phyloP scores from a whole-genome alignment of 2,888 invertebrate genomes.

The Ferdinandea cuprea region DNA sequence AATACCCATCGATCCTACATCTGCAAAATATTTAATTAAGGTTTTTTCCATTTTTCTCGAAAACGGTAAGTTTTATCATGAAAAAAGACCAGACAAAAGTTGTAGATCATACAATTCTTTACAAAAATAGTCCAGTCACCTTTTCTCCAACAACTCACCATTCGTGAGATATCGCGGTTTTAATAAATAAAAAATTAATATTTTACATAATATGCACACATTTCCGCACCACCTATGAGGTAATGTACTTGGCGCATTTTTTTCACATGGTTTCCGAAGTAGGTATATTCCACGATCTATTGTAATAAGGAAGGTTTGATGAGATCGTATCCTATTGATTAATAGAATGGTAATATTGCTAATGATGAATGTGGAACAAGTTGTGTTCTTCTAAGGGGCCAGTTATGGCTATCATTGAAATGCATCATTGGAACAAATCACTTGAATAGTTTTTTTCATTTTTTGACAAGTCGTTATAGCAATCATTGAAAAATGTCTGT shows the following conservation, averaged over 20 bases:
- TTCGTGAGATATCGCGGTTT: conserved; percentile 2
- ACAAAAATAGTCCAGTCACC: background rate
- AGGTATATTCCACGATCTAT: conserved; percentile 3
- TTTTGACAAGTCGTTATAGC: no score
- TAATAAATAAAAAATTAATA: background rate
- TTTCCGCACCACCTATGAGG: no score
- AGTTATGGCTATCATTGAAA: no score
- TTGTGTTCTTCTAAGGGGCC: no score
- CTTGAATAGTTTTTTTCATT: no score
- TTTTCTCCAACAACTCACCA: background rate
- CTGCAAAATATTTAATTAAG: no score
- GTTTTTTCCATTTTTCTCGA: no score
- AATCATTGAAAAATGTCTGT: no score
- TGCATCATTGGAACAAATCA: no score
- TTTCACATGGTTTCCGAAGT: background rate
- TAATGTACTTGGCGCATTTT: background rate
- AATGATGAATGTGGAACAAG: background rate
- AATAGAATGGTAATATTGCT: conserved; percentile 3
- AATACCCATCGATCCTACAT: no score
- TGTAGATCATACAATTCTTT: background rate
- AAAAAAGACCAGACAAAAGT: no score
- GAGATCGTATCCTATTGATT: conserved; percentile 3
- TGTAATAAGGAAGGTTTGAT: conserved; percentile 1
- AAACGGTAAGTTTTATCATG: no score
- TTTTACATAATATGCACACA: background rate